Evolutionary conservation across 2,113 vertebrate species (phyloP).

Genomic region (Progne subis): DNA sequence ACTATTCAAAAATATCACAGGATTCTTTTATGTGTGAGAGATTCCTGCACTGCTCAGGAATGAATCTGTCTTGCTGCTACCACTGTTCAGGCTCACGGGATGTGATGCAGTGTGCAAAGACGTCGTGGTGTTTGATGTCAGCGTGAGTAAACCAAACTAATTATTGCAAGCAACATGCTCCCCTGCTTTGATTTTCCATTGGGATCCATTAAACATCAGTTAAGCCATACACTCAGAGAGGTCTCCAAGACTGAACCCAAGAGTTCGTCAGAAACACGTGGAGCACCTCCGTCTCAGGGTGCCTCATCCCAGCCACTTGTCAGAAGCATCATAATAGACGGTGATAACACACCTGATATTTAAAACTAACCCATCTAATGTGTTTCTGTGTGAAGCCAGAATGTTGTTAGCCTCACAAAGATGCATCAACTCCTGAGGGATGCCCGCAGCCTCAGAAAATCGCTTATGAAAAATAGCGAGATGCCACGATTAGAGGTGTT

Average conservation of each 20-base stretch:
- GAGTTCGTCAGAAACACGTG: background rate
- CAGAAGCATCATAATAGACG: background rate
- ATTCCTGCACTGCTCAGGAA: background rate
- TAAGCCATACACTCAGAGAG: background rate
- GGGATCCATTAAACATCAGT: background rate
- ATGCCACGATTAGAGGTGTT: background rate
- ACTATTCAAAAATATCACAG: background rate
- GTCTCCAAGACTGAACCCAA: background rate
- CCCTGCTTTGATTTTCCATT: background rate
- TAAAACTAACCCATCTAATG: background rate
- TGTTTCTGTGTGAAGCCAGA: background rate
- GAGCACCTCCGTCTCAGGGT: rapidly evolving
- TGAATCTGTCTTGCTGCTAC: background rate
- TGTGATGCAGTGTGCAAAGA: rapidly evolving
- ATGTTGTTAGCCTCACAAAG: background rate
- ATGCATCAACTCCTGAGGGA: background rate
- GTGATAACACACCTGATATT: background rate
- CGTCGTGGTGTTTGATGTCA: background rate
- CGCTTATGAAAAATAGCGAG: background rate
- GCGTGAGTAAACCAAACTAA: background rate
- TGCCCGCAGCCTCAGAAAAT: background rate
- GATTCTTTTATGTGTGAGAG: background rate
- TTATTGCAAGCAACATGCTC: background rate
- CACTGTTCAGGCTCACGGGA: background rate
- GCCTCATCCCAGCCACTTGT: background rate